Conservation (phyloP, 1,140 invertebrate genomes). For the Pseudoatta argentina region DNA sequence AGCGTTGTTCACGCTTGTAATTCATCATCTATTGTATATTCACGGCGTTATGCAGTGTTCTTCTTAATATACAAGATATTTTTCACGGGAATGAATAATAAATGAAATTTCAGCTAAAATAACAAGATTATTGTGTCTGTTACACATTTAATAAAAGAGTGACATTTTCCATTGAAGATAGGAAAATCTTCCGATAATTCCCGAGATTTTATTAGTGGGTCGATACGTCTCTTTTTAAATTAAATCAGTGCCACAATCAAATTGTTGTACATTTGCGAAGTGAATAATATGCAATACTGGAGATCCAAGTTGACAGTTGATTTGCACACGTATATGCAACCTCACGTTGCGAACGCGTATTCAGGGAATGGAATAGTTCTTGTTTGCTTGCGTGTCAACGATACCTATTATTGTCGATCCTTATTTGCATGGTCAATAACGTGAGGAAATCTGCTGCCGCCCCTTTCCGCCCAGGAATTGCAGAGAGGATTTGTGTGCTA, state of each 20-base stretch:
- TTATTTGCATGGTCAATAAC: conserved; percentile 69
- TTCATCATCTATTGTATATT: background rate
- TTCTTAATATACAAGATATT: background rate
- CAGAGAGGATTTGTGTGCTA: conserved; percentile 22
- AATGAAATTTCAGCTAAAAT: background rate
- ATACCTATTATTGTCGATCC: conserved; percentile 70
- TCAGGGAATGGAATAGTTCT: conserved; percentile 35
- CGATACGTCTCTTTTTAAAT: conserved; percentile 6
- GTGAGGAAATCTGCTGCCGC: conserved; percentile 31
- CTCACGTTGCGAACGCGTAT: background rate
- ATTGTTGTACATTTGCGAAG: background rate
- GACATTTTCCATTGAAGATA: background rate
- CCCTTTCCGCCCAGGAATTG: conserved; percentile 10
- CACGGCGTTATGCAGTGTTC: background rate
- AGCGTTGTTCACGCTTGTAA: background rate
- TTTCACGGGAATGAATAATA: background rate
- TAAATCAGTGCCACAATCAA: background rate
- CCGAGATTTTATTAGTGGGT: conserved; percentile 1
- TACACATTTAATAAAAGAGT: background rate
- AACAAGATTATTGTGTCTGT: background rate
- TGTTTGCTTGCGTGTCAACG: conserved; percentile 67
- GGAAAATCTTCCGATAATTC: background rate
- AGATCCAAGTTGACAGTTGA: conserved; percentile 18
- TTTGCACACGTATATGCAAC: conserved; percentile 7
- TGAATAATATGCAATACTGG: conserved; percentile 2